Conservation (phyloP, 2,888 invertebrate species). For the Apamea sordens region DNA sequence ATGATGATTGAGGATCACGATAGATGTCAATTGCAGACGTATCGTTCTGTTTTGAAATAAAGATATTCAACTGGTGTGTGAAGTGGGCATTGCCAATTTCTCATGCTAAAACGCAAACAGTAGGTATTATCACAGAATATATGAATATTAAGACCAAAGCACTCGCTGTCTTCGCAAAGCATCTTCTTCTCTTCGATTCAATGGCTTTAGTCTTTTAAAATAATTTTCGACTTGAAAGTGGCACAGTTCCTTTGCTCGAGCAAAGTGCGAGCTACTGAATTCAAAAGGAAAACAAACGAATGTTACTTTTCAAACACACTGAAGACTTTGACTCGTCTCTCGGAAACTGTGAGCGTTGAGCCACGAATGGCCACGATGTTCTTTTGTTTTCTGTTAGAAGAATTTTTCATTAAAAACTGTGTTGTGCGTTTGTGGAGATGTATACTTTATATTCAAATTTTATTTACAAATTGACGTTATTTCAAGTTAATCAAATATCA, state of each 20-base stretch:
- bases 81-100: too few relatives aligned
- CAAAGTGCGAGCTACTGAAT: conserved; percentile 40
- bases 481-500: too few relatives aligned
- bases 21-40: too few relatives aligned
- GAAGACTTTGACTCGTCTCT: conserved; percentile 63
- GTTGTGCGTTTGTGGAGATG: neutral
- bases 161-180: neutral
- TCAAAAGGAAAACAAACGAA: conserved; percentile 43
- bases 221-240: conserved; percentile 43
- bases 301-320: conserved; percentile 43
- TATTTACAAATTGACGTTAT: too few relatives aligned
- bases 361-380: conserved; percentile 29
- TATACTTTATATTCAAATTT: too few relatives aligned
- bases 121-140: neutral
- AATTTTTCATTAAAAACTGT: conserved; percentile 26
- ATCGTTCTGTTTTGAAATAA: too few relatives aligned
- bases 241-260: conserved; percentile 9
- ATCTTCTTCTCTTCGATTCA: conserved; percentile 21
- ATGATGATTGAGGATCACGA: too few relatives aligned
- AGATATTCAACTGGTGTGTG: too few relatives aligned
- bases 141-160: neutral
- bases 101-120: too few relatives aligned
- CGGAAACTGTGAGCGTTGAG: conserved; percentile 56
- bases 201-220: conserved; percentile 30
- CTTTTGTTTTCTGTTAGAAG: conserved; percentile 23